Percentiles rank a stretch among this genome's conserved stretches.
These are phyloP conservation scores for Ophiothrix spiculata DNA, from an alignment of 35 echinoderm and acorn worm genomes.

Conservation along the genomic window DNA sequence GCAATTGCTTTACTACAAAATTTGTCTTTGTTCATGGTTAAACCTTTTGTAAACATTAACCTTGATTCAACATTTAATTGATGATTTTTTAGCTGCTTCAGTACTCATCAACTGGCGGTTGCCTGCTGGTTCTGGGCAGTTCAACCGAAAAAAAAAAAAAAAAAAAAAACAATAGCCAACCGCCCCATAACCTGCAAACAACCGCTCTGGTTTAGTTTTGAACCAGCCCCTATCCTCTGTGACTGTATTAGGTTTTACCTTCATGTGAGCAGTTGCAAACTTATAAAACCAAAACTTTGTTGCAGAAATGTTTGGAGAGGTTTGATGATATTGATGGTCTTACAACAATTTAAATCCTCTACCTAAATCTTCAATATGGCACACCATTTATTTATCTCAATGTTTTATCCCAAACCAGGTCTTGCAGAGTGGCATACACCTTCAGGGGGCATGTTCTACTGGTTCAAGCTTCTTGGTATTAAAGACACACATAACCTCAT, in stretches of 20 bases:
- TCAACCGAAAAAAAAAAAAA: too few species aligned
- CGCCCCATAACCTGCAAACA: too few species aligned
- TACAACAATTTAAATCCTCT: neutral
- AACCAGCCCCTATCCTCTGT: too few species aligned
- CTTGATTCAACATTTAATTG: neutral
- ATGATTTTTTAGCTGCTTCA: neutral
- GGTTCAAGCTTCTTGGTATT: constrained; percentile 71
- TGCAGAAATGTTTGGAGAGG: too few species aligned
- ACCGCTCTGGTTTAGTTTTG: too few species aligned
- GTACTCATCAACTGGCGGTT: too few species aligned
- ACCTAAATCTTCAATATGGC: neutral
- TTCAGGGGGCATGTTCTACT: constrained; percentile 79
- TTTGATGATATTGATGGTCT: too few species aligned
- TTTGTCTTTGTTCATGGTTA: neutral
- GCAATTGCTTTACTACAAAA: neutral
- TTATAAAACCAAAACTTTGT: too few species aligned
- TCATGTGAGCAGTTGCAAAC: too few species aligned
- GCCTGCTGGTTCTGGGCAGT: too few species aligned
- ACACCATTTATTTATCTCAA: neutral
- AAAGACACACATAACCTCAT: constrained; percentile 72
- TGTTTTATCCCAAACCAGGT: constrained; percentile 25
- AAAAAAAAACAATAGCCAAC: too few species aligned
- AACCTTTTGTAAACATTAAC: neutral
- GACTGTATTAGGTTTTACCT: too few species aligned
- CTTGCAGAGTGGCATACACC: constrained; percentile 81